A percentile compares a stretch with the other conserved stretches of the same genome.
These are phyloP conservation scores for Drosophila yakuba DNA, from an alignment of 1,140 invertebrate species.

Conservation along the genomic window DNA sequence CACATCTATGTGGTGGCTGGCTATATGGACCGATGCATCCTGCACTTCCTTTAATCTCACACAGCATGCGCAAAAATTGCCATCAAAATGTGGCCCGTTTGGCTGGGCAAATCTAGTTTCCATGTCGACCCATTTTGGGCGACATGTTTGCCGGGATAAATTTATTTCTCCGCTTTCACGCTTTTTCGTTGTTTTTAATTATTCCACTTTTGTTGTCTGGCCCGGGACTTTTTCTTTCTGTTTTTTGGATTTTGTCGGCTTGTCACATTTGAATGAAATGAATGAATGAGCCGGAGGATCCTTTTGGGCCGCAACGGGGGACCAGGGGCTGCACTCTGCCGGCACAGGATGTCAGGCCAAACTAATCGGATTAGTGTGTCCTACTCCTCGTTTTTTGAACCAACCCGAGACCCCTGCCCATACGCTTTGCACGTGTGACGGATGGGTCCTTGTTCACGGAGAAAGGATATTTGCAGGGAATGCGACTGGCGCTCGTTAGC, in stretches of 20 bases:
- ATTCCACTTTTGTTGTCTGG: slow-evolving; percentile 58
- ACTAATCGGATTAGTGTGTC: slow-evolving; percentile 83
- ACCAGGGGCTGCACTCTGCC: slow-evolving; percentile 51
- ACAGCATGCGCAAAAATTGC: slow-evolving; percentile 20
- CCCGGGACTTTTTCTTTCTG: slow-evolving; percentile 8
- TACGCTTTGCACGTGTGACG: slow-evolving; percentile 48
- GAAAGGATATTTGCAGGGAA: slow-evolving; percentile 9
- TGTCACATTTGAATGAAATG: slow-evolving; percentile 80
- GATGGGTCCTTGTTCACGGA: slow-evolving; percentile 47
- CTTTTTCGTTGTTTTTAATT: slow-evolving; percentile 69
- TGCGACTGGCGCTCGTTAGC: slow-evolving; percentile 65
- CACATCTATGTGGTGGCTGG: slow-evolving; percentile 9
- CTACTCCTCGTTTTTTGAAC: slow-evolving; percentile 37
- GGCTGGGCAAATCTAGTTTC: slow-evolving; percentile 34
- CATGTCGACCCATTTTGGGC: slow-evolving; percentile 39
- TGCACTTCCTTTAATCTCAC: slow-evolving; percentile 9
- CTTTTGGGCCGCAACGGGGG: slow-evolving; percentile 22
- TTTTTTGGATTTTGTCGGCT: slow-evolving; percentile 60
- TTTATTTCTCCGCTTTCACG: slow-evolving; percentile 45
- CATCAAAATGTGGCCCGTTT: slow-evolving; percentile 18
- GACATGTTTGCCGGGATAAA: slow-evolving; percentile 30
- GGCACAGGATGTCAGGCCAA: slow-evolving; percentile 73
- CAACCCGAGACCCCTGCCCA: background rate
- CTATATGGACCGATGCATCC: slow-evolving; percentile 25
- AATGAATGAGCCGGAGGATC: slow-evolving; percentile 59